Conservation (phyloP, 2,797 vertebrate genomes). For the Sebastes steindachneri region DNA sequence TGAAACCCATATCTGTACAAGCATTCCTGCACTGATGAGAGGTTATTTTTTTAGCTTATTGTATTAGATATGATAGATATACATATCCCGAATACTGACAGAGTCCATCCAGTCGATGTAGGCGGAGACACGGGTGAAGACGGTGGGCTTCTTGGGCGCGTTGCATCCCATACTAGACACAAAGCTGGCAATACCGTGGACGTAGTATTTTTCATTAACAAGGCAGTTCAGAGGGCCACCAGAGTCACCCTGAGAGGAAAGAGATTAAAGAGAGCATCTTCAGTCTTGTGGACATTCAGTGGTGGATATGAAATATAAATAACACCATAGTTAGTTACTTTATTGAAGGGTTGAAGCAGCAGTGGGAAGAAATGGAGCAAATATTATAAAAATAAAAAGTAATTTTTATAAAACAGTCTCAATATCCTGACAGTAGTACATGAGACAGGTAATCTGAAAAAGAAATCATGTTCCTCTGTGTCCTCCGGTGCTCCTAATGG, state of each 20-base stretch:
- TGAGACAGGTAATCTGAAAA: too few relatives aligned
- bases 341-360: too few relatives aligned
- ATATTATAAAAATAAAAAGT: too few relatives aligned
- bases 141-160: constrained; percentile 83
- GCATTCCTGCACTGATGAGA: background rate
- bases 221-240: constrained; percentile 88
- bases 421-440: too few relatives aligned
- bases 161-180: constrained; percentile 85
- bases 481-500: too few relatives aligned
- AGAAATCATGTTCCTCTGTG: too few relatives aligned
- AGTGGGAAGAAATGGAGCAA: too few relatives aligned
- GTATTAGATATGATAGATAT: background rate
- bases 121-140: constrained; percentile 90
- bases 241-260: constrained; percentile 84
- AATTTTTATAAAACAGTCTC: too few relatives aligned
- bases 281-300: background rate
- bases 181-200: constrained; percentile 89
- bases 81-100: constrained; percentile 49
- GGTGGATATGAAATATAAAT: background rate
- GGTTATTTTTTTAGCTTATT: background rate
- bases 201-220: constrained; percentile 77
- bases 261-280: background rate
- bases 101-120: constrained; percentile 86
- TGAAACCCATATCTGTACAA: background rate
- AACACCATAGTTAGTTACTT: too few relatives aligned